Evolutionary conservation across 2,797 vertebrate genomes (phyloP).

Genomic region (Falco cherrug): DNA sequence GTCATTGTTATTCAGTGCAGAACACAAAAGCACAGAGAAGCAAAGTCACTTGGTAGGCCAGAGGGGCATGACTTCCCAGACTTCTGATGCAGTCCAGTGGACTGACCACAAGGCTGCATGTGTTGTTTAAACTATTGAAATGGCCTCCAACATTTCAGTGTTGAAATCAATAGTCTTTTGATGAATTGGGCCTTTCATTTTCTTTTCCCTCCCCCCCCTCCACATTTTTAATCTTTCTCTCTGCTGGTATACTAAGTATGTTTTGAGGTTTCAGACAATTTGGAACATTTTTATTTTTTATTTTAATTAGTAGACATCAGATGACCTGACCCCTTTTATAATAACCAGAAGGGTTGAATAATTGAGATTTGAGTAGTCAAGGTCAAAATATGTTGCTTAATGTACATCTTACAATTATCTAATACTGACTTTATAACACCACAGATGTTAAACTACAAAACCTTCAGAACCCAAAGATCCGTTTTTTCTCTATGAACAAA

Average conservation of each 20-base stretch:
- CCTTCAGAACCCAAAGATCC: not conserved
- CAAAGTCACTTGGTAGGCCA: not conserved
- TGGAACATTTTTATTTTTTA: not conserved
- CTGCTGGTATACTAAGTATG: not conserved
- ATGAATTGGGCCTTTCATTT: not conserved
- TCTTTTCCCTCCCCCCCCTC: not conserved
- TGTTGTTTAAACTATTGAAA: not conserved
- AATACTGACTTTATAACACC: not conserved
- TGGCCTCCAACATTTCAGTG: not conserved
- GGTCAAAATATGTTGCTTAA: not conserved
- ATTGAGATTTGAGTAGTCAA: conserved; percentile 12
- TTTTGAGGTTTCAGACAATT: conserved; percentile 22
- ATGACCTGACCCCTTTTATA: conserved; percentile 21
- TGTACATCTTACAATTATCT: not conserved
- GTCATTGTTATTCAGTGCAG: not conserved
- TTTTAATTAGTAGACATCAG: conserved; percentile 21
- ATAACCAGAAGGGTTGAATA: not conserved
- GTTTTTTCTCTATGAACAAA: not conserved
- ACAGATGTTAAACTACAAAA: not conserved
- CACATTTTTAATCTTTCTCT: not conserved
- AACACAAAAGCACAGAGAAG: not conserved
- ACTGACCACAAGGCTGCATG: not conserved
- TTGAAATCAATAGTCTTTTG: not conserved
- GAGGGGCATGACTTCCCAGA: not conserved
- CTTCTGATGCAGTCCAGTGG: not conserved